Evolutionary conservation across 2,113 vertebrate species (phyloP).

Genomic region (Oncorhynchus tshawytscha): DNA sequence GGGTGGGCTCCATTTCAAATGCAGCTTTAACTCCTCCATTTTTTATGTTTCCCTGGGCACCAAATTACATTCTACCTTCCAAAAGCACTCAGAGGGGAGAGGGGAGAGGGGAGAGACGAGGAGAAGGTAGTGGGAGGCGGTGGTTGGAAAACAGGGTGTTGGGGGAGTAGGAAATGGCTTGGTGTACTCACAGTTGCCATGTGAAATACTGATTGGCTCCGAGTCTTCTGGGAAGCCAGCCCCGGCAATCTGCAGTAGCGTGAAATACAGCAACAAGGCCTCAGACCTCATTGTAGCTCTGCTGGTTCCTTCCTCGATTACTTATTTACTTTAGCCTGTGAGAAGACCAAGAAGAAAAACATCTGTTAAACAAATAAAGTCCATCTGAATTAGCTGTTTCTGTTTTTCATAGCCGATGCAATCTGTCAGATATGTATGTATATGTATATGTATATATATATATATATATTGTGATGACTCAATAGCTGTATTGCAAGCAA

Average conservation of each 20-base stretch:
- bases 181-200: conserved; percentile 96
- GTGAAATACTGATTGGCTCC: conserved; percentile 98
- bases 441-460: not conserved
- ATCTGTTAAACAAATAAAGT: not conserved
- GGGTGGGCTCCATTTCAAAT: conserved; percentile 68
- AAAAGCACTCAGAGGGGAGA: conserved; percentile 33
- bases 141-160: conserved; percentile 19
- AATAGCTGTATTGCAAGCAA: not conserved
- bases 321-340: conserved; percentile 88
- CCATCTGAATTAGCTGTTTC: not conserved
- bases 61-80: conserved; percentile 62
- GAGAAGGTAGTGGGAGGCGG: not conserved
- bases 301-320: conserved; percentile 79
- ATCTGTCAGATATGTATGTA: not conserved
- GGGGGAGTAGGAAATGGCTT: conserved; percentile 25
- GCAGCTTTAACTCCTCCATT: conserved; percentile 65
- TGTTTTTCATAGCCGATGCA: not conserved
- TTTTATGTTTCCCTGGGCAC: conserved; percentile 54
- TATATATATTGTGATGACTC: not conserved
- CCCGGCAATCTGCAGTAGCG: conserved; percentile 90
- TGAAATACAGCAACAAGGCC: conserved; percentile 96
- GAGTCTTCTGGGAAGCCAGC: conserved; percentile 98
- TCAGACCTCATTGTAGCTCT: conserved; percentile 97
- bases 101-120: not conserved
- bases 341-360: conserved; percentile 21